Base-by-base conservation (phyloP, 2,797 vertebrate species). In the Etheostoma nigrum region DNA sequence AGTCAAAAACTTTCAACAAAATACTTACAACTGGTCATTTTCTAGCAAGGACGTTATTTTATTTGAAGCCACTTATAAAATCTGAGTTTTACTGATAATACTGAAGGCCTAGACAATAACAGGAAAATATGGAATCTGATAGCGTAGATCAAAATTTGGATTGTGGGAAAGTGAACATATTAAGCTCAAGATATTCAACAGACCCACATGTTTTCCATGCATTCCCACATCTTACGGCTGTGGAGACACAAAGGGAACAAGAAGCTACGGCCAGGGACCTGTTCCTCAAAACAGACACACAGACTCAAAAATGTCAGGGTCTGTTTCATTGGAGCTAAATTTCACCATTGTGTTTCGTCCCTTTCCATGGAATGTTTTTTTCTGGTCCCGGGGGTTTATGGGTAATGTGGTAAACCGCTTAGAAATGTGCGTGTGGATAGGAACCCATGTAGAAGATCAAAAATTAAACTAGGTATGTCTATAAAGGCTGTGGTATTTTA, bases 361-460 rank as follows among this genome's bases (percentile, higher is more conserved):
- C 49, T 55, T 79, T 82, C 84, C 64, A 84, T 78, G 81, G 87
- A 88, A 85, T 81, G 62, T 83, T 82, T 70, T 81, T 83, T 91
- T 85, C 78, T 80, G 75, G 40, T 89, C 79, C 67, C 66, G 60
- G 71, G 76, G 86, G 83, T 91, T 93, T 89, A 87, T 83, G 90
- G 90, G 77, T 89, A 86, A 85, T 85, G 88, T 79, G 83, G 88
- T 87, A 19, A 79, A 89, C 74, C 74, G 13, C 81, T 89, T 72
- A 59, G 79, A 91, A 91, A 88, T 78, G 76, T 87, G 63, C 62
- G 33, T 85, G 84, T 87, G 77, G 75, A 92, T 86, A 63, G 15
- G 40, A 82, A 89, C 59, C 78, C 80, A 85, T 78, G 76, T 69
- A 61, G 47, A 72, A 82, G 82, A 81, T 83, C 67, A 86, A 85